Evolutionary conservation across 2,888 invertebrate species (phyloP).

Genomic region (Apoderus coryli): DNA sequence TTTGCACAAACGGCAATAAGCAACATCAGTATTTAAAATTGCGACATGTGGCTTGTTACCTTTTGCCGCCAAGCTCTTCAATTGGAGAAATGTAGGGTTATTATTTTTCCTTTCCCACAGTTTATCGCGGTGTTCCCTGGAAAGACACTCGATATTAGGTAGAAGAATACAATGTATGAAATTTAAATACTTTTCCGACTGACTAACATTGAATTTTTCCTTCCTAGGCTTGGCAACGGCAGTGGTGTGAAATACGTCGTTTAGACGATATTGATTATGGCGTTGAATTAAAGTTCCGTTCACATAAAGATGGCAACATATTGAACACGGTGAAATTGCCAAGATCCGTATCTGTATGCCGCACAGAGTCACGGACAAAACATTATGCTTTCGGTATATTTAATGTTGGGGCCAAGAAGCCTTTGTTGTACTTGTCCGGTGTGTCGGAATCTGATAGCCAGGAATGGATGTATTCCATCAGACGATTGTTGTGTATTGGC

Average conservation of each 20-base stretch:
- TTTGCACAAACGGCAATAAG: no score
- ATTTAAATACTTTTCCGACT: no score
- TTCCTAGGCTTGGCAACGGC: slow-evolving; percentile 49
- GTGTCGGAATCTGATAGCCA: slow-evolving; percentile 49
- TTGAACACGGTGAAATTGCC: slow-evolving; percentile 39
- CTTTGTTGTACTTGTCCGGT: slow-evolving; percentile 49
- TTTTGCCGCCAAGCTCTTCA: no score
- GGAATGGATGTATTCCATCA: slow-evolving; percentile 52
- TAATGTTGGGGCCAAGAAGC: slow-evolving; percentile 40
- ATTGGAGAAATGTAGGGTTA: no score
- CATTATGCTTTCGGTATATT: slow-evolving; percentile 57
- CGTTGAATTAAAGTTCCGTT: slow-evolving; percentile 41
- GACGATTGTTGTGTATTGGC: slow-evolving; percentile 35
- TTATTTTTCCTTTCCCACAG: no score
- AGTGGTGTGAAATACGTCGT: slow-evolving; percentile 48
- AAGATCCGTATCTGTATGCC: slow-evolving; percentile 41
- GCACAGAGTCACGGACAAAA: slow-evolving; percentile 51
- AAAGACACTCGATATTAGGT: no score
- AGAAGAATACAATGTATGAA: no score
- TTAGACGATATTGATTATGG: slow-evolving; percentile 39
- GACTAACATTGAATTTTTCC: no score
- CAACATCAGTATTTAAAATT: no score
- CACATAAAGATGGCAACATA: slow-evolving; percentile 30
- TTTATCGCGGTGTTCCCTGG: no score
- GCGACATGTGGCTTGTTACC: no score